Conservation (phyloP, 2,888 invertebrate species). For the Zeuzera pyrina region DNA sequence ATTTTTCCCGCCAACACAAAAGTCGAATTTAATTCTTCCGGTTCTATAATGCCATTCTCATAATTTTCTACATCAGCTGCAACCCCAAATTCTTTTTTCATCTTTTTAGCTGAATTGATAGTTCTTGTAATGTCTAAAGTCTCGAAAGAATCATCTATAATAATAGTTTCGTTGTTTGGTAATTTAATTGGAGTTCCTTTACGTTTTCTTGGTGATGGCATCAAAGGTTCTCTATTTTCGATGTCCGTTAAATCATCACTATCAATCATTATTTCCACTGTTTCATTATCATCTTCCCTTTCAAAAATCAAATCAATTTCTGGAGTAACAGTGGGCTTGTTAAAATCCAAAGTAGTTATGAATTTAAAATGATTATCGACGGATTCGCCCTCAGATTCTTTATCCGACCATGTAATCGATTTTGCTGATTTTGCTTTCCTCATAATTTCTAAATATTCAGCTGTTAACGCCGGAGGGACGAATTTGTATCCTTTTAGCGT, state of each 20-base stretch:
- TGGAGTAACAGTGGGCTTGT: slow-evolving; percentile 33
- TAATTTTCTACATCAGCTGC: slow-evolving; percentile 37
- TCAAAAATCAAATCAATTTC: slow-evolving; percentile 19
- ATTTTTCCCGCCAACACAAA: slow-evolving; percentile 54
- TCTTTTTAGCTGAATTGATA: slow-evolving; percentile 48
- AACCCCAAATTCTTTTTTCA: slow-evolving; percentile 34
- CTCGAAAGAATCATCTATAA: slow-evolving; percentile 59
- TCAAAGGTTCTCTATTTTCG: slow-evolving; percentile 39
- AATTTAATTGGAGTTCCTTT: slow-evolving; percentile 57
- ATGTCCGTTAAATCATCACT: slow-evolving; percentile 48
- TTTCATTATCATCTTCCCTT: slow-evolving; percentile 23
- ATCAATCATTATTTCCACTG: slow-evolving; percentile 41
- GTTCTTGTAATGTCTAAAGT: slow-evolving; percentile 30
- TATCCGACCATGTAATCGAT: slow-evolving; percentile 75
- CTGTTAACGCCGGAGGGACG: slow-evolving; percentile 67
- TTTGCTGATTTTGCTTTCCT: slow-evolving; percentile 73
- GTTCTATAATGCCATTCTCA: slow-evolving; percentile 30
- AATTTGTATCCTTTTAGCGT: slow-evolving; percentile 74
- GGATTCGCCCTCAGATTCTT: slow-evolving; percentile 27
- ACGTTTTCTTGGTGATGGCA: slow-evolving; percentile 34
- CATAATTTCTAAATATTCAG: slow-evolving; percentile 73
- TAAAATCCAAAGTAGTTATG: slow-evolving; percentile 40
- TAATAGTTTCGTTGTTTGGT: slow-evolving; percentile 50
- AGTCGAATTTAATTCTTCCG: slow-evolving; percentile 56
- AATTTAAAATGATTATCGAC: slow-evolving; percentile 42